Conservation (phyloP, 2,113 vertebrate species). For the Taxidea taxus region DNA sequence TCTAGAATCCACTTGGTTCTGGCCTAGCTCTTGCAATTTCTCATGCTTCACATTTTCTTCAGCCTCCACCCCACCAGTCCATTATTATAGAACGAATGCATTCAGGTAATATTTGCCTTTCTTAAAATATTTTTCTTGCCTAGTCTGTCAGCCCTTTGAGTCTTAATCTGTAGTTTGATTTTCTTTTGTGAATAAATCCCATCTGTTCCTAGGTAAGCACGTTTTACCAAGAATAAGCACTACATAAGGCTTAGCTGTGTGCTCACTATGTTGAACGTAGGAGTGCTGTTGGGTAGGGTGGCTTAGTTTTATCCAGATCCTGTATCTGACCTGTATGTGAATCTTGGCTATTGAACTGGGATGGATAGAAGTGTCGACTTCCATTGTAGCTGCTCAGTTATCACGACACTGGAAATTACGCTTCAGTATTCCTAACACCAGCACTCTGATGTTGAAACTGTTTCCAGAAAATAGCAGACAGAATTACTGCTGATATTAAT, state of each 20-base stretch:
- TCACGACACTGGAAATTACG: background rate
- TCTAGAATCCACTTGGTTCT: slow-evolving; percentile 93
- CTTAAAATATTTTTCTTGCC: slow-evolving; percentile 28
- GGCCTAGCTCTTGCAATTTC: slow-evolving; percentile 97
- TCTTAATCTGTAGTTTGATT: slow-evolving; percentile 35
- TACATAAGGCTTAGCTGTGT: background rate
- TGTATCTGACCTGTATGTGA: background rate
- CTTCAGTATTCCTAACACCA: background rate
- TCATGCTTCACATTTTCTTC: slow-evolving; percentile 98
- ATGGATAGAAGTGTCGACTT: background rate
- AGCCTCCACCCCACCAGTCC: slow-evolving; percentile 98
- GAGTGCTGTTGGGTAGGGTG: background rate
- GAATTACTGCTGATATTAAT: background rate
- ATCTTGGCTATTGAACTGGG: background rate
- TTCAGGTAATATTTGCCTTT: slow-evolving; percentile 88
- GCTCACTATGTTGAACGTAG: background rate
- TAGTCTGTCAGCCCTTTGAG: background rate
- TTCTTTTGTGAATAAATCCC: slow-evolving; percentile 10
- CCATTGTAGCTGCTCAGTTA: background rate
- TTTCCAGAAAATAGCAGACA: background rate
- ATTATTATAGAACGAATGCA: slow-evolving; percentile 99
- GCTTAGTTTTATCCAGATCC: background rate
- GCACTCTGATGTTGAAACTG: background rate
- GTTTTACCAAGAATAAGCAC: background rate
- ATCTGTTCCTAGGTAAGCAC: background rate